These are phyloP conservation scores for Lepidothrix coronata DNA, from an alignment of 2,113 vertebrate genomes.

Conservation along the genomic window DNA sequence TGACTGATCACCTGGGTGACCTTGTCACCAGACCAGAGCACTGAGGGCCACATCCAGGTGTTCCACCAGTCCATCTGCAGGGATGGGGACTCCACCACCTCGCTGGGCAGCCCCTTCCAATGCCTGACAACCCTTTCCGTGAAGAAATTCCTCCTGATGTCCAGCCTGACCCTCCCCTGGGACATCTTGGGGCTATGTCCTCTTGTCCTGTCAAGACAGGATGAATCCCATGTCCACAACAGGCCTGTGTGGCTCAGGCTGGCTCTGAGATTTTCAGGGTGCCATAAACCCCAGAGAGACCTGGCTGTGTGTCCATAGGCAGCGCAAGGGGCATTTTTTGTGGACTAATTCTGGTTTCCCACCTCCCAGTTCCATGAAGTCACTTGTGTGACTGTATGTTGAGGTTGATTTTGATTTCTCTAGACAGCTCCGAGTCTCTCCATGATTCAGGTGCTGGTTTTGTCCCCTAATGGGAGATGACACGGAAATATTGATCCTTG, in stretches of 20 bases:
- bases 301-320: background rate
- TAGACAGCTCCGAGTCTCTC: background rate
- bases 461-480: background rate
- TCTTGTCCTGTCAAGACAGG: background rate
- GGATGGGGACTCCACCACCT: background rate
- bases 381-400: fast-evolving
- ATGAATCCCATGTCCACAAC: background rate
- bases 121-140: background rate
- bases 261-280: background rate
- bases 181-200: background rate
- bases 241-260: background rate
- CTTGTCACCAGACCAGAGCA: too few relatives aligned
- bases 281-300: background rate
- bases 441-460: background rate
- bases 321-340: fast-evolving
- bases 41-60: background rate
- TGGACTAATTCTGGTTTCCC: background rate
- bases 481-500: background rate
- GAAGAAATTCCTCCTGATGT: background rate
- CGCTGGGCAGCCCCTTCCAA: background rate
- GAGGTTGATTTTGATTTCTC: background rate
- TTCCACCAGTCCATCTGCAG: background rate
- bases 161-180: background rate
- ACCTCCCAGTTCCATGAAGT: background rate
- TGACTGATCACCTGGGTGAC: too few relatives aligned